Base-by-base conservation (phyloP, 2,888 invertebrate genomes). In the Nephrotoma appendiculata region DNA sequence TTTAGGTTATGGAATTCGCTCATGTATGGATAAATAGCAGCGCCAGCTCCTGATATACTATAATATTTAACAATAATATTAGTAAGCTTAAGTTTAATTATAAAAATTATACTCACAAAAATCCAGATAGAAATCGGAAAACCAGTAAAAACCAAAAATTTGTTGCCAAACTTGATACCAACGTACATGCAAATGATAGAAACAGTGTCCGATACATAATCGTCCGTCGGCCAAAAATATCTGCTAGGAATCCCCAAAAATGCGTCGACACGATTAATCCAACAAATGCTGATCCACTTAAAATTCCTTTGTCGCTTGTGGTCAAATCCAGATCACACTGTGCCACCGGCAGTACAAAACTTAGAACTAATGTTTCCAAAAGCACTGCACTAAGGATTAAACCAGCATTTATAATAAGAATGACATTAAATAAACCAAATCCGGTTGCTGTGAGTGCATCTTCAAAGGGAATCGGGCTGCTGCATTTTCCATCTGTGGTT, bases 221-320 rank as follows among this genome's bases (percentile, higher is more conserved):
- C 85, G 90, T 91, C 88, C 92, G 90, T 86, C 93, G 89, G 7
- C 94, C 94, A 87, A 90, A 91, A 6, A 92, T 92, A 88, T 94
- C 93, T 0, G 93, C 93, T 57, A 93, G 88, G 88, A 92, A 93
- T 6, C 94, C 94, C 93, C 93, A 93, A 84, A 93, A 89, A 89
- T 93, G 92, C 1, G 93, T 93, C 86, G 93, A 92, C 4, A 92
- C 89, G 52, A 93, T 92, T 88, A 93, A 93, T 88, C 92, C 92
- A 48, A 90, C 89, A 89, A 92, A 91, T 6, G 91, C 91, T 42
- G 91, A 90, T 15, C 91, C 91, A 87, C 90, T 90, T 84, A 92
- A 89, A 86, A 91, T 90, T 12, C 92, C 92, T 85, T 91, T 91
- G 87, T 92, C 90, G 44, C 89, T 88, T 2, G 91, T 91, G 6